Evolutionary conservation across 2,113 vertebrate genomes (phyloP), one percentile per base, ranked within the genome.

Genomic region (Hemiprocne comata): DNA sequence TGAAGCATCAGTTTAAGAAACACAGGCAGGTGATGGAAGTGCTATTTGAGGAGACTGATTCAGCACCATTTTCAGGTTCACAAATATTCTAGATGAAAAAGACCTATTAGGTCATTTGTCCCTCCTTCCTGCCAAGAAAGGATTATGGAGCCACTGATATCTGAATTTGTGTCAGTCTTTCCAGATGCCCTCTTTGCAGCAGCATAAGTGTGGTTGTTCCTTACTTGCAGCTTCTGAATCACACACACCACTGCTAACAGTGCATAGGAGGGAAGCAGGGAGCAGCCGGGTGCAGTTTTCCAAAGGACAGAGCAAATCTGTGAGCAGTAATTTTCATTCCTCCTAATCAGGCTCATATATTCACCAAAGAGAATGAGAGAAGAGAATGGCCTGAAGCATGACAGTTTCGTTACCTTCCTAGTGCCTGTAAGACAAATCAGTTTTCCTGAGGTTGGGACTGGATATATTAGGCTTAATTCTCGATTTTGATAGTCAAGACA

Each of bases 51-150:
- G 69, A 72, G 78, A 86, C 34, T 21, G 53, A 7, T 61, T 81
- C 85, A 84, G 38, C 72, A 67, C 28, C 33, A 18, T 86, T 89
- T 94, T 74, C 75, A 91, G 67, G 25, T 38, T 91, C 51, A 55
- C 31, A 87, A 46, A 66, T 79, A 87, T 38, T 83, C 33, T 64
- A 90, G 61, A 87, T 62, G 16, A 77, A 85, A 85, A 95, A 79
- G 46, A 55, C 48, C 51, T 84, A 10, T 77, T 71, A 73, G 55
- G 34, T 93, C 78, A 60, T 85, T 76, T 81, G 64, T 48, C 61
- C 34, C 24, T 53, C 61, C 33, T 62, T 83, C 71, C 50, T 93
- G 75, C 87, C 75, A 71, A 73, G 55, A 80, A 73, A 76, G 19
- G 38, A 80, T 81, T 92, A 84, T 53, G 75, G 40, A 80, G 51